Evolutionary conservation across 2,113 vertebrate species (phyloP).

Genomic region (Cyprinodon brontotheroides): DNA sequence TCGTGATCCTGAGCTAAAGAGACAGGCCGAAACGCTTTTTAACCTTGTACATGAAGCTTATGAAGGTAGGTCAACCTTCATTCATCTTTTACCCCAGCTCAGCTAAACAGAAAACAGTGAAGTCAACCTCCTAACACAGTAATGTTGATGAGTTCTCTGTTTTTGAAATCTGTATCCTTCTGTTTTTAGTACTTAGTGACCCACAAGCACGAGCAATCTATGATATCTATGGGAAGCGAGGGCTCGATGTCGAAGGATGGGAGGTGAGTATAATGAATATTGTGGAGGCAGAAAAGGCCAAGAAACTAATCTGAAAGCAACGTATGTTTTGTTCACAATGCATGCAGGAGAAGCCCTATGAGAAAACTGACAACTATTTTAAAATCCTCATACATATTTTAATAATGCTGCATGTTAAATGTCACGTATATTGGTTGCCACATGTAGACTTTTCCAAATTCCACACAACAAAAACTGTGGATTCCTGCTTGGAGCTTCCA

Average conservation of each 20-base stretch:
- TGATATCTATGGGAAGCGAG: conserved; percentile 97
- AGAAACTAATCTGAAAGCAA: neutral
- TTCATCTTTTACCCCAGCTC: neutral
- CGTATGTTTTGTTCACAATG: neutral
- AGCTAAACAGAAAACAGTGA: neutral
- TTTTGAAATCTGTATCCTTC: neutral
- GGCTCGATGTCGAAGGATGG: conserved; percentile 98
- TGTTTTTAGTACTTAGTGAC: conserved; percentile 89
- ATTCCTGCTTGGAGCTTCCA: neutral
- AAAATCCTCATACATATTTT: neutral
- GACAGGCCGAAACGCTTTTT: conserved; percentile 91
- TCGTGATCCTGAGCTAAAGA: conserved; percentile 93
- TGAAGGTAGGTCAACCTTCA: conserved; percentile 85
- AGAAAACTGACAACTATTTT: neutral
- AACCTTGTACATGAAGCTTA: conserved; percentile 97
- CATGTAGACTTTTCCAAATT: neutral
- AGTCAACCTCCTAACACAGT: neutral
- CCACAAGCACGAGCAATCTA: conserved; percentile 97
- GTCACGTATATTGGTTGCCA: neutral
- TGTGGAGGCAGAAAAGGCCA: neutral
- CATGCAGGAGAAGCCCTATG: neutral
- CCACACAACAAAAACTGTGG: neutral
- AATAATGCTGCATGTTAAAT: conserved; percentile 3
- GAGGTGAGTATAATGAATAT: conserved; percentile 84
- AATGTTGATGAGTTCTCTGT: neutral